These are phyloP conservation scores for Siniperca scherzeri DNA, from an alignment of 2,797 vertebrate species.

Conservation along the genomic window DNA sequence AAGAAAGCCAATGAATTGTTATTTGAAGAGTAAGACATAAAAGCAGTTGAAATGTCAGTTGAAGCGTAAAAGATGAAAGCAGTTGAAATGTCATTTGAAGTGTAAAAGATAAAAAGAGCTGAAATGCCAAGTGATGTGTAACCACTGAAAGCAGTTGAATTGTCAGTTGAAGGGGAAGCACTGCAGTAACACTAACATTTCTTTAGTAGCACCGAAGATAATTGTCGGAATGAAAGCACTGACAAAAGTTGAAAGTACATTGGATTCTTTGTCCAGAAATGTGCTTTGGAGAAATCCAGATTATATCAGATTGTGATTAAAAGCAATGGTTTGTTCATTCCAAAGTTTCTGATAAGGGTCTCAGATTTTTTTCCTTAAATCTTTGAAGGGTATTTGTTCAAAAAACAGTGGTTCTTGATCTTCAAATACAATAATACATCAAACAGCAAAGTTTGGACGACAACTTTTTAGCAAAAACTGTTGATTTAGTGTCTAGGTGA, in stretches of 20 bases:
- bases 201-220: background rate
- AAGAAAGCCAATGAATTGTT: no score
- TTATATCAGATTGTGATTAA: background rate
- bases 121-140: no score
- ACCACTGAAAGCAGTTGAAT: background rate
- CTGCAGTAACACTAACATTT: background rate
- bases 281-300: background rate
- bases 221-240: background rate
- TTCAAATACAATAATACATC: background rate
- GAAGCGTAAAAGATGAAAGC: no score
- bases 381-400: background rate
- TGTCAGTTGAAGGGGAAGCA: background rate
- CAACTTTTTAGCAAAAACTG: background rate
- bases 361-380: background rate
- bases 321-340: background rate
- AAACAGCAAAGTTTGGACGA: background rate
- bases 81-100: no score
- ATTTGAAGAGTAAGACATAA: no score
- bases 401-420: background rate
- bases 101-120: no score
- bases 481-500: background rate
- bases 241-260: background rate
- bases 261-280: background rate
- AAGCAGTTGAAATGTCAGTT: no score
- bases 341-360: background rate